A percentile compares a stretch with the other conserved stretches of the same genome.
Conservation (phyloP, 2,888 invertebrate genomes). For the Drosophila borborema region DNA sequence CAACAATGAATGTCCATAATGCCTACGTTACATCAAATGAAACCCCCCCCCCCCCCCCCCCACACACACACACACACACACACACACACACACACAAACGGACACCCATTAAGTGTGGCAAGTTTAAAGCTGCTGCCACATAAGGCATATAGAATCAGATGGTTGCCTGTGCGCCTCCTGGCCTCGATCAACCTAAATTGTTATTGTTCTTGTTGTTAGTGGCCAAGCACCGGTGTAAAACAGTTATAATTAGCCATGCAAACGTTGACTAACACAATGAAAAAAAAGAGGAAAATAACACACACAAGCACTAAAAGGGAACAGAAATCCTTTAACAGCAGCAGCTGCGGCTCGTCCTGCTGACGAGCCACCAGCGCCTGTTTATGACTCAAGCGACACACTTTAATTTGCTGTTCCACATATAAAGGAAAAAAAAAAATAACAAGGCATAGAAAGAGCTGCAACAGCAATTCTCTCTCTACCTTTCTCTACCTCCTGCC, state of each 20-base stretch:
- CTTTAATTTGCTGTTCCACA: conserved; percentile 18
- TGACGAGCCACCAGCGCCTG: conserved; percentile 24
- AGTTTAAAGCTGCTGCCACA: conserved; percentile 47
- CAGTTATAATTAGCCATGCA: conserved; percentile 60
- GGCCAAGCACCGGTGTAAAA: conserved; percentile 31
- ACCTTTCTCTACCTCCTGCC: neutral
- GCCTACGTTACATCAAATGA: conserved; percentile 66
- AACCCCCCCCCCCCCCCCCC: conserved; percentile 27
- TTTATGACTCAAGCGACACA: conserved; percentile 40
- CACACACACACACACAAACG: conserved; percentile 30
- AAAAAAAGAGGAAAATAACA: conserved; percentile 14
- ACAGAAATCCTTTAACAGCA: conserved; percentile 31
- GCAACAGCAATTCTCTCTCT: conserved; percentile 16
- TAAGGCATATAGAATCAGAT: conserved; percentile 36
- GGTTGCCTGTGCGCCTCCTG: conserved; percentile 31
- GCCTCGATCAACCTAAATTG: conserved; percentile 31
- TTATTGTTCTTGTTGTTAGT: conserved; percentile 9
- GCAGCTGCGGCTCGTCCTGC: conserved; percentile 36
- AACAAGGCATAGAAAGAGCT: conserved; percentile 44
- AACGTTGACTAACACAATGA: conserved; percentile 38
- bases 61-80: conserved; percentile 29
- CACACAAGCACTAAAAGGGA: neutral
- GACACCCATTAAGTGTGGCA: conserved; percentile 29
- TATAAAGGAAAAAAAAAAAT: neutral
- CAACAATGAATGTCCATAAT: conserved; percentile 41